These are phyloP conservation scores for Hydrolagus affinis DNA, from an alignment of 2,113 vertebrate genomes.

Conservation along the genomic window DNA sequence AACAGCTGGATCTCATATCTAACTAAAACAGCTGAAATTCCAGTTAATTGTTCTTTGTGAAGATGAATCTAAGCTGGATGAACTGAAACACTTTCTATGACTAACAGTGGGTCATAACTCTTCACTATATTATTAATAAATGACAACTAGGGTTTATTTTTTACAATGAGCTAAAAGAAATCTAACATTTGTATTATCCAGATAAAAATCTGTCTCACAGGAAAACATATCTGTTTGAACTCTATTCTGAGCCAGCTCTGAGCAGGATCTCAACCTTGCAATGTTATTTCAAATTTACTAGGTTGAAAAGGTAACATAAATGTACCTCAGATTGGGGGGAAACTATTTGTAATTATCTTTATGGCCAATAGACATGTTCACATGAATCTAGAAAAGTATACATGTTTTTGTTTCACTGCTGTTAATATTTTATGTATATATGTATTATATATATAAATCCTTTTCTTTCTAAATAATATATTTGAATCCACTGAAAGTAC, in stretches of 20 bases:
- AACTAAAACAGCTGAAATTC: constrained; percentile 29
- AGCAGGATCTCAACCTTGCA: not conserved
- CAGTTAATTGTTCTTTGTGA: constrained; percentile 27
- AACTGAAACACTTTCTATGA: constrained; percentile 25
- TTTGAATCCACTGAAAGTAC: no score
- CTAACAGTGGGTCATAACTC: constrained; percentile 1
- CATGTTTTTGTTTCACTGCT: not conserved
- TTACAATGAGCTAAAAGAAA: not conserved
- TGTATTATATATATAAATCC: no score
- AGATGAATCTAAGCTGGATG: constrained; percentile 3
- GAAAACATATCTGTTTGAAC: not conserved
- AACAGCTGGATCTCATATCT: constrained; percentile 29
- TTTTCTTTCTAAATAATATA: no score
- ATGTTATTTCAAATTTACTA: not conserved
- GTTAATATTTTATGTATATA: not conserved
- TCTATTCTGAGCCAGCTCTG: not conserved
- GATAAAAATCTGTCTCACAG: not conserved
- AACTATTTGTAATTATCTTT: not conserved
- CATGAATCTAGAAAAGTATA: not conserved
- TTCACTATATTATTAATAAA: constrained; percentile 21
- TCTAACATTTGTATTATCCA: not conserved
- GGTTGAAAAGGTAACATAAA: not conserved
- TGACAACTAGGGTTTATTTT: not conserved
- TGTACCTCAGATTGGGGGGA: not conserved
- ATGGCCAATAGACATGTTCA: not conserved